phyloP scores from a whole-genome alignment of 2,797 vertebrate species.

The Craterocephalus amniculus region DNA sequence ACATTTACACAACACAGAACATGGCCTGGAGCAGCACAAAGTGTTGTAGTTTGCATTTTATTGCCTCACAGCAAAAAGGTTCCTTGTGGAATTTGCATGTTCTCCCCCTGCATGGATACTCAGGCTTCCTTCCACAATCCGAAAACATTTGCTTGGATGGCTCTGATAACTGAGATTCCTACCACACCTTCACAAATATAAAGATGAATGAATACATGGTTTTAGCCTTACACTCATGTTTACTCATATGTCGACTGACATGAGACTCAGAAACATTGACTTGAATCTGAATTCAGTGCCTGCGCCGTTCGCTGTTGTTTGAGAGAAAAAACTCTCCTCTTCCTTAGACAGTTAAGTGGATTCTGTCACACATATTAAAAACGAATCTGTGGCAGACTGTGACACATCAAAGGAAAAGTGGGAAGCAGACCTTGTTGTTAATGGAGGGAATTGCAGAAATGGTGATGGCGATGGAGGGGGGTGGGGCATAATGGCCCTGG shows the following conservation, averaged over 20 bases:
- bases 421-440: slow-evolving; percentile 69
- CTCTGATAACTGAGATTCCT: not conserved
- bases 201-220: not conserved
- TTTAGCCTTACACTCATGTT: not conserved
- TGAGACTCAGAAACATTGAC: slow-evolving; percentile 14
- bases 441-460: slow-evolving; percentile 64
- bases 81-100: too few relatives aligned
- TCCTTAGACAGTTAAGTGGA: slow-evolving; percentile 66
- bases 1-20: too few relatives aligned
- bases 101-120: too few relatives aligned
- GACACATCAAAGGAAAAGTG: slow-evolving; percentile 71
- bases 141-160: not conserved
- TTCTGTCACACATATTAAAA: slow-evolving; percentile 80
- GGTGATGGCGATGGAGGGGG: slow-evolving; percentile 59
- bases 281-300: slow-evolving; percentile 13
- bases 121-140: too few relatives aligned
- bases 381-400: slow-evolving; percentile 71
- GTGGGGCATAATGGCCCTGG: slow-evolving; percentile 76
- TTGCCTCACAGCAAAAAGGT: too few relatives aligned
- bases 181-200: not conserved
- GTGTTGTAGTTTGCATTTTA: too few relatives aligned
- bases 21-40: too few relatives aligned
- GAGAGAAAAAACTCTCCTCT: slow-evolving; percentile 10
- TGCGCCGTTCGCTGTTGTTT: slow-evolving; percentile 23
- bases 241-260: not conserved